Evolutionary conservation across 2,113 vertebrate species (phyloP).

Genomic region (Anhinga rufa): DNA sequence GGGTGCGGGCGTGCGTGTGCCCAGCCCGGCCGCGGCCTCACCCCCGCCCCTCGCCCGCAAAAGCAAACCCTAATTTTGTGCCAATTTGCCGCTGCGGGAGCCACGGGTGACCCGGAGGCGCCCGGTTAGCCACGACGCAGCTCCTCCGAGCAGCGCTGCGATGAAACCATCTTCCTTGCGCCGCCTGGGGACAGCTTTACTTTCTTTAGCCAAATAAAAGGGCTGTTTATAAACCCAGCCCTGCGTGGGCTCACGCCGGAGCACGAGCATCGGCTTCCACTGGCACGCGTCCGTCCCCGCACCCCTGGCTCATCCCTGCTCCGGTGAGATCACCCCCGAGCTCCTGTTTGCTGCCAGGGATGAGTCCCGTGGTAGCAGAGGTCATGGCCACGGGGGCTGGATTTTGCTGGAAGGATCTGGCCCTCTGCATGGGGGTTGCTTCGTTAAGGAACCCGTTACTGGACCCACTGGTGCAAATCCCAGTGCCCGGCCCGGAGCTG

Average conservation of each 20-base stretch:
- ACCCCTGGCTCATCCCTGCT: neutral
- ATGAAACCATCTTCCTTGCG: neutral
- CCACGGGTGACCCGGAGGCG: neutral
- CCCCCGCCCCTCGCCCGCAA: rapidly evolving
- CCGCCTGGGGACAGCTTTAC: neutral
- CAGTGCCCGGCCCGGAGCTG: neutral
- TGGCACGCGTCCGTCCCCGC: rapidly evolving
- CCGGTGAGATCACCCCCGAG: neutral
- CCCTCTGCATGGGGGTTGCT: neutral
- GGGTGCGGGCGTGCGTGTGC: neutral
- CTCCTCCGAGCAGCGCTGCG: neutral
- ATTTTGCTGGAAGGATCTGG: neutral
- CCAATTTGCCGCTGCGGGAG: neutral
- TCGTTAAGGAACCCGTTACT: rapidly evolving
- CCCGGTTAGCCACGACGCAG: rapidly evolving
- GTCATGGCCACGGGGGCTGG: rapidly evolving
- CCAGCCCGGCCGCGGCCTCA: neutral
- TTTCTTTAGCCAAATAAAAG: neutral
- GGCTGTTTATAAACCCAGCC: neutral
- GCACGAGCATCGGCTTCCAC: too few species aligned
- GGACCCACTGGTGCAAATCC: neutral
- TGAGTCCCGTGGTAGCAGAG: neutral
- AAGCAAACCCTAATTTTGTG: neutral
- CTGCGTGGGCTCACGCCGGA: neutral
- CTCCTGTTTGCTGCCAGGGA: neutral